Evolutionary conservation across 1,140 invertebrate species (phyloP), one percentile per base, ranked within the genome.

Genomic region (Sinonovacula constricta): DNA sequence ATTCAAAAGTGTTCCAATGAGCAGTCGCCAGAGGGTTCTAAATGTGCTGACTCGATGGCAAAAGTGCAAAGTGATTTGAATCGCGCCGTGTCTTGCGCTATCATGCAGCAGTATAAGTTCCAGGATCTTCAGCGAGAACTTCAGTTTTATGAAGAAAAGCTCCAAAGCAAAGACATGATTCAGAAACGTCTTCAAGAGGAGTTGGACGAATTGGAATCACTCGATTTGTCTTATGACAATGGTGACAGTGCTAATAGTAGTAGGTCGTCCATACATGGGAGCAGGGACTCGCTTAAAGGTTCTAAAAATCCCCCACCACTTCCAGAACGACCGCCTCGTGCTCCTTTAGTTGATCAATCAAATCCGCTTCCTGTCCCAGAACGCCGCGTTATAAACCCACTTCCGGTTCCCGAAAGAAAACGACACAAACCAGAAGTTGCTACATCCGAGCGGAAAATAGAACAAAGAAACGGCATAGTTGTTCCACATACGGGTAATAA

Each of bases 111-210:
- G 36, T 92, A 93, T 65, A 93, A 95, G 83, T 94, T 95, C 85
- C 93, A 94, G 82, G 89, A 92, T 53, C 93, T 94, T 63, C 92
- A 93, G 53, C 89, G 92, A 22, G 93, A 94, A 45, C 84, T 95
- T 67, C 91, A 93, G 56, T 93, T 93, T 75, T 93, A 93, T 24
- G 93, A 94, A 65, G 92, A 92, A 70, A 92, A 94, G 80, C 87
- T 95, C 28, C 92, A 93, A 67, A 92, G 92, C 39, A 93, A 94
- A 87, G 91, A 93, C 83, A 92, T 92, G 72, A 90, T 94, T 14
- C 86, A 95, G 5, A 93, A 94, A 63, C 92, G 92, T 69, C 89
- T 95, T 36, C 93, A 94, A 51, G 88, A 92, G 70, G 94, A 95
- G 81, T 89, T 95, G 63, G 92, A 93, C 72, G 94, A 95, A 81